Evolutionary conservation across 1,140 invertebrate genomes (phyloP).

Genomic region (Eurytemora carolleeae): DNA sequence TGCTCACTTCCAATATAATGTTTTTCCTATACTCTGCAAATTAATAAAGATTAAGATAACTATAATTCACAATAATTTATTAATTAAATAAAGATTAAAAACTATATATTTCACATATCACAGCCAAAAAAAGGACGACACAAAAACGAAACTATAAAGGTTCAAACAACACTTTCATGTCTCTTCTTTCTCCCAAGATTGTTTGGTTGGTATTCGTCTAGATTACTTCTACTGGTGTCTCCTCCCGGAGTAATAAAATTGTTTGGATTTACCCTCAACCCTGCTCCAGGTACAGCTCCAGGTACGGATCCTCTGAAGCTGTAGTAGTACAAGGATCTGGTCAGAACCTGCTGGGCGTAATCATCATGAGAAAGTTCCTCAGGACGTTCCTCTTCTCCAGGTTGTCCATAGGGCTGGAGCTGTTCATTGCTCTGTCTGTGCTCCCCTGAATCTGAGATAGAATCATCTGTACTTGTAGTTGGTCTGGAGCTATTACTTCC

Average conservation of each 20-base stretch:
- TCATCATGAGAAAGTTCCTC: background rate
- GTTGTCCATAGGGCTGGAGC: background rate
- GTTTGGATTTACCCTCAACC: no score
- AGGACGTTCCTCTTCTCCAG: background rate
- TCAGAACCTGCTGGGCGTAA: background rate
- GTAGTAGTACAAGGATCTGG: background rate
- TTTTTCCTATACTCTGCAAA: no score
- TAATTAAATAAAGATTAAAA: no score
- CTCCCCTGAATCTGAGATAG: background rate
- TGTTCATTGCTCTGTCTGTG: no score
- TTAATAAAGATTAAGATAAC: no score
- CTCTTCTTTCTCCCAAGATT: background rate
- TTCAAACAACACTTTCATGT: background rate
- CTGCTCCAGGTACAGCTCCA: no score
- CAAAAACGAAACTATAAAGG: no score
- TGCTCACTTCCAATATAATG: no score
- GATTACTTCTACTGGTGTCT: background rate
- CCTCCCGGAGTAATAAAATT: background rate
- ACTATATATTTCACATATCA: no score
- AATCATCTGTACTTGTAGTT: background rate
- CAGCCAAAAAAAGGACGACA: no score
- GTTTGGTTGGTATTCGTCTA: background rate
- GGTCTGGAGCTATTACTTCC: background rate
- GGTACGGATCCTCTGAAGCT: background rate
- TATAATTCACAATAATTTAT: no score